These are phyloP conservation scores for Artemia sp. DNA, from an alignment of 2,888 invertebrate genomes.

Conservation along the genomic window DNA sequence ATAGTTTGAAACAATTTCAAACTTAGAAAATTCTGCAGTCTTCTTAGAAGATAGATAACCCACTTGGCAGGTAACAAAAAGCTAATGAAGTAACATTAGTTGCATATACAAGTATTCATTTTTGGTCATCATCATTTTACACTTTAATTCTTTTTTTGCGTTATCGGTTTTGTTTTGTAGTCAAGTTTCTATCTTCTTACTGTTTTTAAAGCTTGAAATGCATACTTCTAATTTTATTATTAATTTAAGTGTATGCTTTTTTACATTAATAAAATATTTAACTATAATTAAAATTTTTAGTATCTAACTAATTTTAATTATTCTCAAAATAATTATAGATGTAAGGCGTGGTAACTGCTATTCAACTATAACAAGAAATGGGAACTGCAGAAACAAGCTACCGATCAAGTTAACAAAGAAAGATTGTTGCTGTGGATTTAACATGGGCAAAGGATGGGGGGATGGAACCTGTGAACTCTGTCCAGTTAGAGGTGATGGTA, in stretches of 20 bases:
- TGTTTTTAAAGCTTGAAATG: background rate
- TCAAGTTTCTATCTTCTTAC: background rate
- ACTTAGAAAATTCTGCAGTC: too few species aligned
- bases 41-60: too few species aligned
- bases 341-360: conserved; percentile 61
- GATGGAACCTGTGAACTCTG: conserved; percentile 53
- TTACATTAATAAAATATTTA: conserved; percentile 2
- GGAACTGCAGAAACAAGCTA: conserved; percentile 51
- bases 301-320: conserved; percentile 9
- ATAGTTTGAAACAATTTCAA: too few species aligned
- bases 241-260: too few species aligned
- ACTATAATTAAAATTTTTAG: background rate
- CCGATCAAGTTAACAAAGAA: conserved; percentile 53
- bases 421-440: conserved; percentile 70
- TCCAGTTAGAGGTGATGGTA: conserved; percentile 35
- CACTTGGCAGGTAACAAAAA: too few species aligned
- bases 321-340: conserved; percentile 37
- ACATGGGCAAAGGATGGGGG: conserved; percentile 70
- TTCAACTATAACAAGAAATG: conserved; percentile 46
- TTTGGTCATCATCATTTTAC: too few species aligned
- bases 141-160: too few species aligned
- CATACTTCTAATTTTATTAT: background rate
- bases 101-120: too few species aligned
- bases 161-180: background rate
- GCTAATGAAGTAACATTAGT: too few species aligned